Evolutionary conservation across 2,888 invertebrate genomes (phyloP).

Genomic region (Nemoura dubitans): DNA sequence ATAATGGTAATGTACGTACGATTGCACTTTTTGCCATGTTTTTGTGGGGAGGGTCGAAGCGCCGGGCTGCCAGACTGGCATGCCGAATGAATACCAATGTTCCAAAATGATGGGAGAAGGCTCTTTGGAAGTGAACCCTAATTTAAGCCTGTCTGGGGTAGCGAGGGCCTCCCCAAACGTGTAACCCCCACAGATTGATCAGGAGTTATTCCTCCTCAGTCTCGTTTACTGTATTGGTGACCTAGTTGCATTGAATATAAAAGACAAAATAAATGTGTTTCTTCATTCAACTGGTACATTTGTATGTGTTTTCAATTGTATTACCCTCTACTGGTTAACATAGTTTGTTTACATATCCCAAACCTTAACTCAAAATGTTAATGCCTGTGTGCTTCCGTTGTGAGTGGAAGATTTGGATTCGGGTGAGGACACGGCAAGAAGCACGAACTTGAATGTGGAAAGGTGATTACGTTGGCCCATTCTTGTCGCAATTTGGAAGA

Average conservation of each 20-base stretch:
- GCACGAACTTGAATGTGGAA: no score
- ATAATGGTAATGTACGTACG: conserved; percentile 42
- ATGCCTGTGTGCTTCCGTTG: no score
- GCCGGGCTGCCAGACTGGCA: conserved; percentile 33
- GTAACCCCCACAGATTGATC: conserved; percentile 46
- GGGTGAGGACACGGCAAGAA: no score
- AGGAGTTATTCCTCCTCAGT: conserved; percentile 52
- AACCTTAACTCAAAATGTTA: no score
- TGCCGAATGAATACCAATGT: conserved; percentile 21
- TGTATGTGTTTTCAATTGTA: background rate
- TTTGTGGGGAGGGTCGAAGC: conserved; percentile 43
- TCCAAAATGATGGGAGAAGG: conserved; percentile 32
- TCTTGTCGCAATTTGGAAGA: no score
- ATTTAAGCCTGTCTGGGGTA: conserved; percentile 40
- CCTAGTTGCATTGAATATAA: conserved; percentile 66
- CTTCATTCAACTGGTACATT: conserved; percentile 53
- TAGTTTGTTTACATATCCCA: no score
- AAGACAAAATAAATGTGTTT: conserved; percentile 79
- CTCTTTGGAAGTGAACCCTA: conserved; percentile 43
- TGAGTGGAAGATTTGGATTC: no score
- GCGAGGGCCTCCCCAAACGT: conserved; percentile 45
- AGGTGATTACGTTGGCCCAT: no score
- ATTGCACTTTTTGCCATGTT: conserved; percentile 45
- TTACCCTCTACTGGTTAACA: no score
- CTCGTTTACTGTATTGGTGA: conserved; percentile 59